Conservation (phyloP, 2,888 invertebrate species). For the Acanthosepion esculentum region DNA sequence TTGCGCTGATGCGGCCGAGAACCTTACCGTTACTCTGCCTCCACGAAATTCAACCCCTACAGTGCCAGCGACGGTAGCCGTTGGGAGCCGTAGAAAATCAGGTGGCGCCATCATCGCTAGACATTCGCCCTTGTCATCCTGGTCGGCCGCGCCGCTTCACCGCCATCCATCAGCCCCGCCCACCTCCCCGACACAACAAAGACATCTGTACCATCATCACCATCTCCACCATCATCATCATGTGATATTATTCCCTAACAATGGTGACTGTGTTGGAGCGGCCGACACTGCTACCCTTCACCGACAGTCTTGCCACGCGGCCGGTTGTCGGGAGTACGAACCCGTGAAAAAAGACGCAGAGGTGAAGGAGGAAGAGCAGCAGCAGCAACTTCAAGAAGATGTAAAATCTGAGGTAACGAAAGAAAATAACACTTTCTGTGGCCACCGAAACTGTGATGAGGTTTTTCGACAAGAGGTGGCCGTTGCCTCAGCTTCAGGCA, state of each 20-base stretch:
- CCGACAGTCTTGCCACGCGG: neutral
- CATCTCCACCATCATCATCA: neutral
- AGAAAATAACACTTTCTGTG: neutral
- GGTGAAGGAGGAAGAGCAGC: neutral
- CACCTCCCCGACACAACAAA: neutral
- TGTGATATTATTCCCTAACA: neutral
- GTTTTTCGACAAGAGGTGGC: neutral
- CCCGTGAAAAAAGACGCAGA: neutral
- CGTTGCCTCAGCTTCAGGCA: neutral
- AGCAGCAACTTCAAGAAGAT: neutral
- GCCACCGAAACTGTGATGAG: neutral
- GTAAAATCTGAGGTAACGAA: neutral
- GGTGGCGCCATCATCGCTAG: conserved; percentile 14
- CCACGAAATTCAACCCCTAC: neutral
- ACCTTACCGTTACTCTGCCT: neutral
- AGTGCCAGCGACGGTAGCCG: neutral
- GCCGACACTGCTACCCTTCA: neutral
- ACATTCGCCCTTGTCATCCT: neutral
- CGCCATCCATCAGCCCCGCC: neutral
- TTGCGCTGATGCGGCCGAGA: neutral
- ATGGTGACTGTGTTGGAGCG: neutral
- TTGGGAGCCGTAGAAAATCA: neutral
- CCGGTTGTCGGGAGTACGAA: neutral
- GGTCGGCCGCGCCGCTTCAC: neutral
- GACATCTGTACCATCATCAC: neutral